Evolutionary conservation across 2,888 invertebrate species (phyloP), one percentile per base, ranked within the genome.

Genomic region (Bembecia ichneumoniformis): DNA sequence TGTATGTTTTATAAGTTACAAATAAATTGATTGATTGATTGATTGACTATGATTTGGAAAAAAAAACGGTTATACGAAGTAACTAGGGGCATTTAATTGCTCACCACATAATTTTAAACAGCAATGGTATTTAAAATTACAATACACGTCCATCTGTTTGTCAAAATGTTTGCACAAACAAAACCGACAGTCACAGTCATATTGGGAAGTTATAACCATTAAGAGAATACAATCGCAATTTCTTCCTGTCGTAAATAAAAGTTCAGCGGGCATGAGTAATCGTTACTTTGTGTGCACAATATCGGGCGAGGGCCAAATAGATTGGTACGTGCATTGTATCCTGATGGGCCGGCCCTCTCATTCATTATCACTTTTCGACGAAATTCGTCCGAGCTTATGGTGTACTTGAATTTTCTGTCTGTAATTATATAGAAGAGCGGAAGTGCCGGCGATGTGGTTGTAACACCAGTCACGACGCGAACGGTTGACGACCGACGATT

Each of bases 201-300:
- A 74, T 77, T 76, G 65, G 79, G 77, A 80, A 77, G 80, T 82
- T 82, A 81, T 79, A 79, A 75, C 79, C 78, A 82, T 81, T 77
- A 75, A 68, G 63, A 75, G 79, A 77, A 82, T 74, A 83, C 82
- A 82, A 84, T 86, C 67, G 80, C 82, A 80, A 82, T 82, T 82
- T 82, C 83, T 82, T 86, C 84, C 84, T 84, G 86, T 82, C 82
- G 72, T 83, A 82, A 81, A 84, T 82, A 81, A 76, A n/a, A 76
- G 74, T 79, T 80, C 70, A 74, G 77, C 68, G 66, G 69, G 72
- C 66, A 82, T 83, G 83, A 82, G 80, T 83, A 83, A 83, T 82
- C 71, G 70, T 77, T 73, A 77, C 80, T 79, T 82, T 80, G 79
- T 82, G 81, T 76, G 80, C 78, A 77, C 82, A 79, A 78, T 80